phyloP scores from a whole-genome alignment of 2,113 vertebrate species.

The Centropristis striata region DNA sequence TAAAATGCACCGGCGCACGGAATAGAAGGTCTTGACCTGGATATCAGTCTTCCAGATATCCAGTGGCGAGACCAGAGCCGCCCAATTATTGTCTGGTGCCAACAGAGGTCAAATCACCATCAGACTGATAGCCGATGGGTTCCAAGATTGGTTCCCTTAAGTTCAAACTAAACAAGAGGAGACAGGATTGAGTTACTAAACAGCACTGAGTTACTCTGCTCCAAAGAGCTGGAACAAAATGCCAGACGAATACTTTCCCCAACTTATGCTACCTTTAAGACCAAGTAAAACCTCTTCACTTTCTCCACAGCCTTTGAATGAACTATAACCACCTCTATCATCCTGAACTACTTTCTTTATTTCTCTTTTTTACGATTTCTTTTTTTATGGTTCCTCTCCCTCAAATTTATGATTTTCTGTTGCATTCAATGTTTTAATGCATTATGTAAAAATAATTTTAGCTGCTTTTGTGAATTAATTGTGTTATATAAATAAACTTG shows the following conservation, averaged over 20 bases:
- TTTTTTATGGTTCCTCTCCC: not conserved
- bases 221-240: not conserved
- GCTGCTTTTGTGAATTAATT: conserved; percentile 43
- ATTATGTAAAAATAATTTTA: conserved; percentile 42
- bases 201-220: not conserved
- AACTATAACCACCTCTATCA: conserved; percentile 1
- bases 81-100: too few species aligned
- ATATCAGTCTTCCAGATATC: too few species aligned
- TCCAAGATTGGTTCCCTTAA: too few species aligned
- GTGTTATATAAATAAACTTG: conserved; percentile 51
- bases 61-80: too few species aligned
- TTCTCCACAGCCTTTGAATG: conserved; percentile 6
- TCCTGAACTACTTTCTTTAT: not conserved
- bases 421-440: conserved; percentile 18
- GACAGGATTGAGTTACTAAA: not conserved
- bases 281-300: not conserved
- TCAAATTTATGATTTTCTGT: conserved; percentile 12
- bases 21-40: too few species aligned
- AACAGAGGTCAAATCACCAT: too few species aligned
- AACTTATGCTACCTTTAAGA: not conserved
- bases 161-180: not conserved
- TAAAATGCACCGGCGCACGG: too few species aligned
- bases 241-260: not conserved
- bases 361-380: not conserved
- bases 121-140: too few species aligned